Conservation (phyloP, 2,113 vertebrate species). For the Takifugu bimaculatus region DNA sequence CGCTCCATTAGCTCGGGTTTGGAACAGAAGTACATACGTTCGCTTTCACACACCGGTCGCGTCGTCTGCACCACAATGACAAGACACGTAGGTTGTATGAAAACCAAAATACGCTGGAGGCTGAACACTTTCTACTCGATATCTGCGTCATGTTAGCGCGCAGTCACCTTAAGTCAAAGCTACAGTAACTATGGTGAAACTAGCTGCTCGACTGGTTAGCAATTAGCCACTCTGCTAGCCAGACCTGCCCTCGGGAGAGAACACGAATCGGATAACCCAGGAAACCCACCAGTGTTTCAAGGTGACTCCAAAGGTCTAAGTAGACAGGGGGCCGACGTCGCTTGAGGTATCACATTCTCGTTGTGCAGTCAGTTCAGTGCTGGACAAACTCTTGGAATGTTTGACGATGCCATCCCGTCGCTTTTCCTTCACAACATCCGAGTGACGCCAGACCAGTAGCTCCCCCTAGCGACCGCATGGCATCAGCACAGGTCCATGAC, state of each 20-base stretch:
- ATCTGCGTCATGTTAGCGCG: no score
- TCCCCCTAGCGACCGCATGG: not conserved
- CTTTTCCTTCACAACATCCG: conserved; percentile 5
- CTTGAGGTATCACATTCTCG: not conserved
- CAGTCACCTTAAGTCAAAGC: no score
- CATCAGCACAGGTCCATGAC: not conserved
- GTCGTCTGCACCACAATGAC: no score
- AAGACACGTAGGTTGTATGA: no score
- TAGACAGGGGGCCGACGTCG: fast-evolving
- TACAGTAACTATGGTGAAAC: not conserved
- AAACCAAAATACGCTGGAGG: no score
- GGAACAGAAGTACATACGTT: no score
- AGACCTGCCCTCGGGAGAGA: conserved; percentile 14
- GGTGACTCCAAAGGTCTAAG: no score
- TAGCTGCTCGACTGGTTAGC: conserved; percentile 1
- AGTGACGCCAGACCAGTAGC: not conserved
- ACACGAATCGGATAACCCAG: not conserved
- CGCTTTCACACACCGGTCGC: no score
- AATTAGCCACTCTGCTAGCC: conserved; percentile 30
- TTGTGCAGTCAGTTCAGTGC: conserved; percentile 7
- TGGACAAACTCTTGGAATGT: conserved; percentile 7
- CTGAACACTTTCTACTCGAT: no score
- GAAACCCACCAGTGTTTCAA: no score
- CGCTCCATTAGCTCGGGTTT: no score
- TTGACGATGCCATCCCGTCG: conserved; percentile 6